These are phyloP conservation scores for Mythimna albipuncta DNA, from an alignment of 2,888 invertebrate species.

Conservation along the genomic window DNA sequence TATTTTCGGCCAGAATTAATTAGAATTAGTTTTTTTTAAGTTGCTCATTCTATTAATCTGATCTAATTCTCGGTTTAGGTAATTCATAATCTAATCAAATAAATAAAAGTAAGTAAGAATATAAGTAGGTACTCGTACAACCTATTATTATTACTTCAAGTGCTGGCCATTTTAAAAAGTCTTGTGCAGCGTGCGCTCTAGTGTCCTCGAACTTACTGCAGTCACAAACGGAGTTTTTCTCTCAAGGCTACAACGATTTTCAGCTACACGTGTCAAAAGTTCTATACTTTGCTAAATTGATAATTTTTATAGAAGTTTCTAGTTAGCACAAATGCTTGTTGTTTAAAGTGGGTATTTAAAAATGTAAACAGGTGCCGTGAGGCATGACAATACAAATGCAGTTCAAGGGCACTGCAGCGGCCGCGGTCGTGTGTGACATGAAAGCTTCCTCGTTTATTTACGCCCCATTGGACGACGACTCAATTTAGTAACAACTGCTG, in stretches of 20 bases:
- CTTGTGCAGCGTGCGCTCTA: conserved; percentile 6
- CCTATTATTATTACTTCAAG: not conserved
- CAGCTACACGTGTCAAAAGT: conserved; percentile 27
- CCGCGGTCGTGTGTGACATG: conserved; percentile 47
- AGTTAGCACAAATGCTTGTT: conserved; percentile 33
- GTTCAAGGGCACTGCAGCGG: conserved; percentile 61
- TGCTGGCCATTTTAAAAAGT: not conserved
- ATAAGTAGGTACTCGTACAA: not conserved
- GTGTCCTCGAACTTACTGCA: conserved; percentile 22
- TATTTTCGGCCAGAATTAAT: not conserved
- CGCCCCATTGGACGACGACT: conserved; percentile 44
- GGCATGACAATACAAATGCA: conserved; percentile 52
- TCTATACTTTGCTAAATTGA: conserved; percentile 9
- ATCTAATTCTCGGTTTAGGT: not conserved
- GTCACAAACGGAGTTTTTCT: conserved; percentile 9
- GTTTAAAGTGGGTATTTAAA: conserved; percentile 31
- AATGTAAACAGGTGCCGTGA: conserved; percentile 46
- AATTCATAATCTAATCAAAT: not conserved
- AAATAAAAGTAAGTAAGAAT: not conserved
- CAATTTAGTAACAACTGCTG: conserved; percentile 39
- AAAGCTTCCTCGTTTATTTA: conserved; percentile 58
- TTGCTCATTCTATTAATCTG: not conserved
- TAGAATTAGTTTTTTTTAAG: not conserved
- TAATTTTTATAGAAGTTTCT: conserved; percentile 20
- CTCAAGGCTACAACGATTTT: conserved; percentile 23